These are phyloP conservation scores for Matsumurasca onukii DNA, from an alignment of 1,140 invertebrate species.

Conservation along the genomic window DNA sequence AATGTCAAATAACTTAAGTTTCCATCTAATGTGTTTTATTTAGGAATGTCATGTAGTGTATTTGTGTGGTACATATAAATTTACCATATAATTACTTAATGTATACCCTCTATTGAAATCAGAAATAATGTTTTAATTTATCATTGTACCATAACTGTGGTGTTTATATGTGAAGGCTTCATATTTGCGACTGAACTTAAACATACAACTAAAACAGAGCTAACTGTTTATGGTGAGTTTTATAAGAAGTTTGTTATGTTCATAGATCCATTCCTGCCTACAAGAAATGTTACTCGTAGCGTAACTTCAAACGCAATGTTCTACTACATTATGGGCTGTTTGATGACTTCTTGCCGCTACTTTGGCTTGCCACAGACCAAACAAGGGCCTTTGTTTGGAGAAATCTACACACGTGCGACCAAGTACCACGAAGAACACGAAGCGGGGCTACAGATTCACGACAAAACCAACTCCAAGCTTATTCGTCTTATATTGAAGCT, in stretches of 20 bases:
- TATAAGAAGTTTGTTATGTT: too few relatives aligned
- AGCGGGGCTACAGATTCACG: neutral
- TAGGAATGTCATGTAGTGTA: too few relatives aligned
- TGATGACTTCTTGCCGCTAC: slow-evolving; percentile 15
- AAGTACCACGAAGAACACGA: neutral
- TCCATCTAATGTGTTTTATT: too few relatives aligned
- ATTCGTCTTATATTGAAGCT: slow-evolving; percentile 2
- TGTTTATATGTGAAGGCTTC: too few relatives aligned
- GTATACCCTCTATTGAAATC: neutral
- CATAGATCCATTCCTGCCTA: slow-evolving; percentile 18
- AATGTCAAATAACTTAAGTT: too few relatives aligned
- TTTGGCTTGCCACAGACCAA: slow-evolving; percentile 16
- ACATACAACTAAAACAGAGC: too few relatives aligned
- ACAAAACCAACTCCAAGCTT: neutral
- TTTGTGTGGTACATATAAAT: too few relatives aligned
- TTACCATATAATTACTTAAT: too few relatives aligned
- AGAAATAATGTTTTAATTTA: neutral
- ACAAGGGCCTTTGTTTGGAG: slow-evolving; percentile 16
- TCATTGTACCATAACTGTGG: too few relatives aligned
- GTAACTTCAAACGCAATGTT: neutral
- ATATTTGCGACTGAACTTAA: too few relatives aligned
- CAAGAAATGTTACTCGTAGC: slow-evolving; percentile 9
- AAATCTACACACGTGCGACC: neutral
- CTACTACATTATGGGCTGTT: slow-evolving; percentile 25
- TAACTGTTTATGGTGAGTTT: too few relatives aligned